Conservation (phyloP, 2,113 vertebrate genomes). For the Lophotis ruficrista region DNA sequence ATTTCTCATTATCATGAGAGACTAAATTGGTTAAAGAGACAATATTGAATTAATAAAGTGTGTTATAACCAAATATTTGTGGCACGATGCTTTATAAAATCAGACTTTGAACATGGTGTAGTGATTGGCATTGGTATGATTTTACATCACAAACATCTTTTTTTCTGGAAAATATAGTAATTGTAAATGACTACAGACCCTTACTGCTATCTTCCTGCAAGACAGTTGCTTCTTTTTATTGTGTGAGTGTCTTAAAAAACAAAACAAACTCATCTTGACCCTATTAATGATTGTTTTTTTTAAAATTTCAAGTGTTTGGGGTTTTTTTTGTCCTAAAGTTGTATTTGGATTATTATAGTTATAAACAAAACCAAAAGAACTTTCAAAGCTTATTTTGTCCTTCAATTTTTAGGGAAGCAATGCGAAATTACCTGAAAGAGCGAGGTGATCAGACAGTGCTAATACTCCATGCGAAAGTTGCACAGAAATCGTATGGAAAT, state of each 20-base stretch:
- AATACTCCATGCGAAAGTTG: slow-evolving; percentile 99
- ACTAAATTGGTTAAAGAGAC: background rate
- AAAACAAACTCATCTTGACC: background rate
- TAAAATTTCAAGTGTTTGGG: background rate
- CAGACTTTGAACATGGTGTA: background rate
- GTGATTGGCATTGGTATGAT: background rate
- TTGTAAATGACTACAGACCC: background rate
- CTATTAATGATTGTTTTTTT: background rate
- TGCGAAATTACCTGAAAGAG: slow-evolving; percentile 99
- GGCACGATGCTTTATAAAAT: background rate
- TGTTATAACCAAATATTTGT: background rate
- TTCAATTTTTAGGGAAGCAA: slow-evolving; percentile 90
- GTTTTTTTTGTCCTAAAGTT: background rate
- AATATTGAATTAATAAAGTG: background rate
- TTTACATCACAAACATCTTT: background rate
- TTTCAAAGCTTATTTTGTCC: background rate
- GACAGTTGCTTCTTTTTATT: background rate
- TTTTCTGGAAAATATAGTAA: background rate
- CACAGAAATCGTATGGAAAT: slow-evolving; percentile 99
- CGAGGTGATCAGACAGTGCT: slow-evolving; percentile 99
- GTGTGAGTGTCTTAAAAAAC: background rate
- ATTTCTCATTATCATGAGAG: background rate
- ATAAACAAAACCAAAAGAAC: background rate
- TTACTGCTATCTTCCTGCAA: background rate
- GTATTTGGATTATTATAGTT: background rate